These are phyloP conservation scores for Pavo muticus DNA, from an alignment of 2,113 vertebrate genomes.

Conservation along the genomic window DNA sequence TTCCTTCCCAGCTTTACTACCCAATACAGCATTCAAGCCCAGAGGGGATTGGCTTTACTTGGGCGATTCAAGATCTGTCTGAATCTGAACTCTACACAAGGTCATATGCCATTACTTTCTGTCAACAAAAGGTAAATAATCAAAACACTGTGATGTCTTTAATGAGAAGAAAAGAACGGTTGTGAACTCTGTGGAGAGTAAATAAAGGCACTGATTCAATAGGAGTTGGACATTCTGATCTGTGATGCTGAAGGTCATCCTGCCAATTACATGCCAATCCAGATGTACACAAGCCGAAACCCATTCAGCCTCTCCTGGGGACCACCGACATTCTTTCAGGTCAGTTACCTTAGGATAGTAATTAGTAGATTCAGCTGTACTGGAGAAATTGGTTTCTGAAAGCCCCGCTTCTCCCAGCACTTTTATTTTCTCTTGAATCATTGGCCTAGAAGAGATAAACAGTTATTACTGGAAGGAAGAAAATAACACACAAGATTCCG, in stretches of 20 bases:
- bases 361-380: constrained; percentile 84
- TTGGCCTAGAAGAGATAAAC: constrained; percentile 83
- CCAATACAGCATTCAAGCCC: background rate
- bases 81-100: background rate
- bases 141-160: background rate
- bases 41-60: background rate
- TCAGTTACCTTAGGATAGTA: constrained; percentile 87
- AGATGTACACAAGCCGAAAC: background rate
- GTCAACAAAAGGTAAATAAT: background rate
- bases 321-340: background rate
- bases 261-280: background rate
- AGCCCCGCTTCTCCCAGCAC: constrained; percentile 93
- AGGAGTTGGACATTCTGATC: background rate
- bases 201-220: background rate
- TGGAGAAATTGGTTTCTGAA: constrained; percentile 89
- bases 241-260: background rate
- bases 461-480: background rate
- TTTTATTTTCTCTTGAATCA: constrained; percentile 95
- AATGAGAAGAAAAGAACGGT: background rate
- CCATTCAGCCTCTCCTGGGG: background rate
- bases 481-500: background rate
- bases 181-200: background rate
- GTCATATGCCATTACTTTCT: no score
- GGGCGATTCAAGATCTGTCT: no score
- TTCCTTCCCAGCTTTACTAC: background rate